Evolutionary conservation across 2,888 invertebrate species (phyloP).

Genomic region (Chymomyza procnemis): DNA sequence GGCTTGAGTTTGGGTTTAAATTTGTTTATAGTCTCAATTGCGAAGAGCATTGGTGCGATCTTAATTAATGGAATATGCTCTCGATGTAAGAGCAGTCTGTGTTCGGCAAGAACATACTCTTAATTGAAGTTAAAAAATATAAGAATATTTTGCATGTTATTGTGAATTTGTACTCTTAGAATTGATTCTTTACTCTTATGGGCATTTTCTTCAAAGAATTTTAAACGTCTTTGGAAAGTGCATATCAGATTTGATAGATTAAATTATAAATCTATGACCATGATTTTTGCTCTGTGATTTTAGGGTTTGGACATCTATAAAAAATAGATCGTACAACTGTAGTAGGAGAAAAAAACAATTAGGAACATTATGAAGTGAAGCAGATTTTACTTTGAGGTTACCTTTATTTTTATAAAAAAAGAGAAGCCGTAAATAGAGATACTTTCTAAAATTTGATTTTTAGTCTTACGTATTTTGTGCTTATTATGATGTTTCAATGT

Average conservation of each 20-base stretch:
- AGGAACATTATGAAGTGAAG: no score
- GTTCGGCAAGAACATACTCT: neutral
- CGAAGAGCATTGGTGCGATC: conserved; percentile 6
- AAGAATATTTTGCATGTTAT: neutral
- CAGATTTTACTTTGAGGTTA: no score
- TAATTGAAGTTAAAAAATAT: neutral
- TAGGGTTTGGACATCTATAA: no score
- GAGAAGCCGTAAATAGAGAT: no score
- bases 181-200: neutral
- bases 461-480: no score
- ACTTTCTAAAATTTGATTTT: no score
- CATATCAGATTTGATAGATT: neutral
- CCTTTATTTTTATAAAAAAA: no score
- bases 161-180: neutral
- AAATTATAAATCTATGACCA: neutral
- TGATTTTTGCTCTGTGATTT: no score
- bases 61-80: neutral
- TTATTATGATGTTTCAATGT: no score
- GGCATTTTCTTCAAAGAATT: neutral
- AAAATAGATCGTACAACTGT: no score
- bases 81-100: neutral
- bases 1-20: conserved; percentile 44
- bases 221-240: neutral
- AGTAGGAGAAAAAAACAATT: no score
- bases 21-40: conserved; percentile 16